These are phyloP conservation scores for Dryobota labecula DNA, from an alignment of 2,888 invertebrate species.

Conservation along the genomic window DNA sequence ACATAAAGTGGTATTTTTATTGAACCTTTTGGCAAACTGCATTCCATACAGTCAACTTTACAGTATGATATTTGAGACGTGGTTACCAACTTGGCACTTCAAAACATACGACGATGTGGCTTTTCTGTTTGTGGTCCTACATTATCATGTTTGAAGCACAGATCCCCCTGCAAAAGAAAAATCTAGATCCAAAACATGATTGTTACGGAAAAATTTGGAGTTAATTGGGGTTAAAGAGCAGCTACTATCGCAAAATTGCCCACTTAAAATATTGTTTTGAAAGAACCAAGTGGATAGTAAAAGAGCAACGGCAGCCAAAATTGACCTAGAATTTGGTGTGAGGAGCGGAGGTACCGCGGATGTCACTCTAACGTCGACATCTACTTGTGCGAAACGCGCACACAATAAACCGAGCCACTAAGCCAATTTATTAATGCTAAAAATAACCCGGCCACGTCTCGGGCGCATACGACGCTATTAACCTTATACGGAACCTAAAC, in stretches of 20 bases:
- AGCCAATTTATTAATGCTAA: slow-evolving; percentile 90
- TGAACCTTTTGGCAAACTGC: slow-evolving; percentile 85
- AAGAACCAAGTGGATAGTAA: slow-evolving; percentile 69
- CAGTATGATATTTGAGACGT: slow-evolving; percentile 71
- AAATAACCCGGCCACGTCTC: slow-evolving; percentile 88
- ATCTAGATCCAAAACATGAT: slow-evolving; percentile 3
- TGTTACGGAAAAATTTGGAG: slow-evolving; percentile 38
- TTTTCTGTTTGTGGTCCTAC: slow-evolving; percentile 44
- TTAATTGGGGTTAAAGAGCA: slow-evolving; percentile 44
- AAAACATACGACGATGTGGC: slow-evolving; percentile 41
- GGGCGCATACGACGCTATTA: slow-evolving; percentile 86
- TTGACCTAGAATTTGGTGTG: slow-evolving; percentile 76
- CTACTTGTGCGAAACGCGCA: slow-evolving; percentile 84
- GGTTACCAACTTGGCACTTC: slow-evolving; percentile 62
- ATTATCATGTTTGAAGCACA: slow-evolving; percentile 53
- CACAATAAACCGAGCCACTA: slow-evolving; percentile 88
- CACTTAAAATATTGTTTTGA: slow-evolving; percentile 68
- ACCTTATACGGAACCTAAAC: slow-evolving; percentile 85
- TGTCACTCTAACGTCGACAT: slow-evolving; percentile 73
- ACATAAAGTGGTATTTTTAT: slow-evolving; percentile 88
- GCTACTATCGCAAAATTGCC: slow-evolving; percentile 41
- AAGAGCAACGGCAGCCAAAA: slow-evolving; percentile 74
- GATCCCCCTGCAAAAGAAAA: slow-evolving; percentile 22
- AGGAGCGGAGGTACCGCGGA: slow-evolving; percentile 70
- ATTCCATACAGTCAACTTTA: slow-evolving; percentile 78